A percentile compares a stretch with the other conserved stretches of the same genome.
Evolutionary conservation across 2,113 vertebrate genomes (phyloP).

Genomic region (Coracopsis vasa): DNA sequence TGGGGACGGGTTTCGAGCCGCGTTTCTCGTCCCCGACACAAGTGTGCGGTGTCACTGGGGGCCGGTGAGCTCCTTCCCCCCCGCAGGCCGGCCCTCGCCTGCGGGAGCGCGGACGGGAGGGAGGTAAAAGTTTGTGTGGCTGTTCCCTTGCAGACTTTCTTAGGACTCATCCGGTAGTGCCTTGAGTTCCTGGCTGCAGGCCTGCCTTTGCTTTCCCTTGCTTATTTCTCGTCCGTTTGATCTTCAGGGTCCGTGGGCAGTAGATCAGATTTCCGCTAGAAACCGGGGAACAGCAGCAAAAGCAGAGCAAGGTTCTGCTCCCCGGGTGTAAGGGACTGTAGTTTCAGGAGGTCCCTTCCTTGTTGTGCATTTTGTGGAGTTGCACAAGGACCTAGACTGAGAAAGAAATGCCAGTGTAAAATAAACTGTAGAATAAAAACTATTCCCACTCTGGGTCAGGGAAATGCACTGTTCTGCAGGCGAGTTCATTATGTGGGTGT

Average conservation of each 20-base stretch:
- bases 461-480: fast-evolving
- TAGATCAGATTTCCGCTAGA: fast-evolving
- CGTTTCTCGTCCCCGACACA: background rate
- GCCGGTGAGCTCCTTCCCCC: background rate
- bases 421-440: background rate
- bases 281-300: no score
- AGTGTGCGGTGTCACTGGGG: background rate
- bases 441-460: background rate
- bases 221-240: fast-evolving
- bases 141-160: background rate
- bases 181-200: background rate
- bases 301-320: fast-evolving
- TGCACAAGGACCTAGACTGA: background rate
- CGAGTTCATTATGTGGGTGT: fast-evolving
- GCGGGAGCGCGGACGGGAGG: no score
- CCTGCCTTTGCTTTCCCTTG: background rate
- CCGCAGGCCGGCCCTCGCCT: background rate
- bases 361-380: no score
- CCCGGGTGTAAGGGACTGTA: fast-evolving
- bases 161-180: background rate
- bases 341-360: background rate
- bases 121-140: background rate
- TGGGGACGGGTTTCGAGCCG: fast-evolving
- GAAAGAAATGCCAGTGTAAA: fast-evolving
- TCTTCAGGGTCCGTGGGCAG: background rate